Evolutionary conservation across 2,888 invertebrate genomes (phyloP), one percentile per base, ranked within the genome.

Genomic region (Troides aeacus): DNA sequence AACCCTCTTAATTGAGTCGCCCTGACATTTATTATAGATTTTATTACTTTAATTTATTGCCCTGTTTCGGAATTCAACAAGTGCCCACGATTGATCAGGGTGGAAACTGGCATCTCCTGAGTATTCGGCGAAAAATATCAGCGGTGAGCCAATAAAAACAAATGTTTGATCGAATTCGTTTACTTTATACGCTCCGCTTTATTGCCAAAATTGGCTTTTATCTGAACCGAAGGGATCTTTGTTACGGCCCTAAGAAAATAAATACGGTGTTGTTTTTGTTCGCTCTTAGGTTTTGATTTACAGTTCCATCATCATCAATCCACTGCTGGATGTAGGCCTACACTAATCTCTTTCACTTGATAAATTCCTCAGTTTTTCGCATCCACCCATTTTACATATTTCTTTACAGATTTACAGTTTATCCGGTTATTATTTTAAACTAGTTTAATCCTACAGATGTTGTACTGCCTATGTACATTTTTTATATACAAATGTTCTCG

Each of bases 161-260:
- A 73, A 69, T 70, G 66, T 71, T 71, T 66, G 68, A 71, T 64
- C 46, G 70, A 73, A 71, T 74, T 72, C 74, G 74, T 75, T 75
- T 71, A 74, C 73, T 72, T 66, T 71, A 23, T 70, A 63, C 71
- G 72, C 60, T 71, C 53, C 59, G n/a, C 21, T 68, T 68, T 68
- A 68, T 64, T 64, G 60, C 53, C 64, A 60, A 64, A 68, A 63
- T 64, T 50, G 36, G 39, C 60, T 63, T 64, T 68, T 68, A 68
- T 68, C 53, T 60, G 53, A 60, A 64, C 50, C 24, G 68, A 60
- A 64, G 64, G 53, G 68, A 64, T 68, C 68, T 64, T 64, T 64
- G 63, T 63, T 68, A 68, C 36, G 21, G 24, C n/a, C 36, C 58
- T 58, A 36, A 30, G 46, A 63, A 63, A 59, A 68, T 64, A 64